phyloP scores from a whole-genome alignment of 2,797 vertebrate genomes.

The Macropus fuliginosus region DNA sequence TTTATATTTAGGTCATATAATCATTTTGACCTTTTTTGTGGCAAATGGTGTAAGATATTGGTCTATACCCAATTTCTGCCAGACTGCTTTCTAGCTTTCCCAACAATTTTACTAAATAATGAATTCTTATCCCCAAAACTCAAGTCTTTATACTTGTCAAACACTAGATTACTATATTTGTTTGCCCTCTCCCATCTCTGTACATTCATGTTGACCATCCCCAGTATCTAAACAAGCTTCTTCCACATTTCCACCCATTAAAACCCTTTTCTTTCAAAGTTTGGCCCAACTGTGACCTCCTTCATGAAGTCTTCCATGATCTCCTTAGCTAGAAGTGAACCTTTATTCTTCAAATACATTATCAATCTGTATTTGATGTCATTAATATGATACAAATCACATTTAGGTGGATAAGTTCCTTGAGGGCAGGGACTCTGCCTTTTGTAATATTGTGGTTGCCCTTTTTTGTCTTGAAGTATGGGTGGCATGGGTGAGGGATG shows the following conservation, averaged over 20 bases:
- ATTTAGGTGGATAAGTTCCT: background rate
- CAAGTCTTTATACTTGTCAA: too few species aligned
- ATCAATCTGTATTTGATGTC: background rate
- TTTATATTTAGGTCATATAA: too few species aligned
- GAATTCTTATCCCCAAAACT: too few species aligned
- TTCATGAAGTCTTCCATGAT: background rate
- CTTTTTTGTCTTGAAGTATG: background rate
- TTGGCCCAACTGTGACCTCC: background rate
- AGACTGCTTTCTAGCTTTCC: too few species aligned
- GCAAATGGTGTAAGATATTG: too few species aligned
- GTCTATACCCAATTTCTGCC: too few species aligned
- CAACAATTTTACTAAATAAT: too few species aligned
- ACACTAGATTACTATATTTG: too few species aligned
- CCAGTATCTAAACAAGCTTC: background rate
- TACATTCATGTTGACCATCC: background rate
- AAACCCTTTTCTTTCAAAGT: background rate
- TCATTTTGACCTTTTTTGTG: too few species aligned
- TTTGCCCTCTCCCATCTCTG: background rate
- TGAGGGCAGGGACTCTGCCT: background rate
- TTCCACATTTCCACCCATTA: background rate
- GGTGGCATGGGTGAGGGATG: background rate
- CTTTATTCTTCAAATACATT: background rate
- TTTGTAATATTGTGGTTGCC: background rate
- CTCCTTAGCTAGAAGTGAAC: background rate
- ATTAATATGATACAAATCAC: background rate